phyloP scores from a whole-genome alignment of 2,113 vertebrate genomes.

The Stomatorhinus ivindoensis region DNA sequence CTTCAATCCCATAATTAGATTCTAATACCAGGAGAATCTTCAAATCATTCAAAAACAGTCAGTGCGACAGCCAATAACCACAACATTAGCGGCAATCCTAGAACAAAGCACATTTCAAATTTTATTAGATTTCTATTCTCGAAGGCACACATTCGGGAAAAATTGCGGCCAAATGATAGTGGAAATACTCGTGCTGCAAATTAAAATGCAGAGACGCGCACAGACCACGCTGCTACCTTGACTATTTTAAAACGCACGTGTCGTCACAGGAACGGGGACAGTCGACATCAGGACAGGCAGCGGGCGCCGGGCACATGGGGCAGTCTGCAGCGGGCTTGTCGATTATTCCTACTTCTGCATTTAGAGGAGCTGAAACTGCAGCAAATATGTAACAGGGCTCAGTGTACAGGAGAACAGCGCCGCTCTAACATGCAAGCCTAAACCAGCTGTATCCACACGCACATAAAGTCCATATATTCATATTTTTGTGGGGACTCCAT shows the following conservation, averaged over 20 bases:
- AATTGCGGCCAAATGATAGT: neutral
- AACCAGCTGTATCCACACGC: neutral
- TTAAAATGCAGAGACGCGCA: neutral
- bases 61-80: neutral
- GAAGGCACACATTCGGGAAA: neutral
- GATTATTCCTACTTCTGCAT: neutral
- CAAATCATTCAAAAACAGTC: neutral
- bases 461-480: neutral
- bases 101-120: neutral
- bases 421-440: neutral
- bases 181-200: neutral
- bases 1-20: neutral
- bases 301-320: neutral
- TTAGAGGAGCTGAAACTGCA: neutral
- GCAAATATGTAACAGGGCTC: neutral
- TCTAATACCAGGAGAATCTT: neutral
- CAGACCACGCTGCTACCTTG: neutral
- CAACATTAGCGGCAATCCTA: neutral
- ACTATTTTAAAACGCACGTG: neutral
- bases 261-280: neutral
- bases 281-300: neutral
- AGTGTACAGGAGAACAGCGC: neutral
- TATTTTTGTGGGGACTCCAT: neutral
- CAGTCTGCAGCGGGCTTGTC: neutral
- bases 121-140: neutral